Evolutionary conservation across 2,888 invertebrate species (phyloP).

Genomic region (Sicus ferrugineus): DNA sequence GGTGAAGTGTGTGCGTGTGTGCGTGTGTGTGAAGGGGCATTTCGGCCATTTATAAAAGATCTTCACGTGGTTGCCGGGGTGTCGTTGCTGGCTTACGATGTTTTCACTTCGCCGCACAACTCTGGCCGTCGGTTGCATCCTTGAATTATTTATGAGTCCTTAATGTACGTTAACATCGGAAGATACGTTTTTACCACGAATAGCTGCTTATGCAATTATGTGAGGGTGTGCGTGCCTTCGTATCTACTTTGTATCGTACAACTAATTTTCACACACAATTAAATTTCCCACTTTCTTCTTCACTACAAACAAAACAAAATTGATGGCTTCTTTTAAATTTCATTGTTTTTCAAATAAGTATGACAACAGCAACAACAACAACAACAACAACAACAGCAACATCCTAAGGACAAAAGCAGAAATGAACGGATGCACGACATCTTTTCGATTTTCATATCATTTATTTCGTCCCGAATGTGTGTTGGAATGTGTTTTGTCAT

Average conservation of each 20-base stretch:
- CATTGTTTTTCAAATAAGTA: neutral
- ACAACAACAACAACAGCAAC: neutral
- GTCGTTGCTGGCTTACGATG: constrained; percentile 4
- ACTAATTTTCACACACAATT: no score
- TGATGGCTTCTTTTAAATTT: no score
- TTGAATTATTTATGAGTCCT: constrained; percentile 33
- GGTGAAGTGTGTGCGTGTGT: neutral
- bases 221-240: no score
- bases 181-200: no score
- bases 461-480: constrained; percentile 9
- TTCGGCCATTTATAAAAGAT: constrained; percentile 12
- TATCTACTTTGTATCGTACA: no score
- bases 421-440: neutral
- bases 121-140: neutral
- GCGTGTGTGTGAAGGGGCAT: constrained; percentile 23
- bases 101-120: constrained; percentile 18
- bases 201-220: no score
- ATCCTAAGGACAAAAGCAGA: neutral
- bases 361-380: neutral
- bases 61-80: neutral
- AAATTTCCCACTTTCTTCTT: no score
- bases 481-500: constrained; percentile 15
- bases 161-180: constrained; percentile 17
- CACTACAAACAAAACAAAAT: no score
- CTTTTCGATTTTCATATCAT: constrained; percentile 28